Percentiles rank a stretch among this genome's conserved stretches.
These are phyloP conservation scores for Saturnia pavonia DNA, from an alignment of 2,888 invertebrate species.

Conservation along the genomic window DNA sequence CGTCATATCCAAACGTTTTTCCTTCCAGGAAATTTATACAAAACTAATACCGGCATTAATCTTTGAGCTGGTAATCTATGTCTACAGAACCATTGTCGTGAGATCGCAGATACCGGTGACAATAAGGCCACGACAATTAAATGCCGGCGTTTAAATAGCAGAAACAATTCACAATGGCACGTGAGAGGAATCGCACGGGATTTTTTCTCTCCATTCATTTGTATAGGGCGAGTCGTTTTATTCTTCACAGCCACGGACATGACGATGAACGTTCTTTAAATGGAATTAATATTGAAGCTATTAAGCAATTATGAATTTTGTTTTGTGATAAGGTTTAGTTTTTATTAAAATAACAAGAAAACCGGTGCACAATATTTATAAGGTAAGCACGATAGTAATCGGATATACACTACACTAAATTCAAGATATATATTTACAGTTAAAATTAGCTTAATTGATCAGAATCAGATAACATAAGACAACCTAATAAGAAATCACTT, in stretches of 20 bases:
- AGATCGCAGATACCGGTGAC: slow-evolving; percentile 67
- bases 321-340: too few species aligned
- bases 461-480: background rate
- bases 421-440: background rate
- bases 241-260: slow-evolving; percentile 44
- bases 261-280: slow-evolving; percentile 35
- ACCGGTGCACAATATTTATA: background rate
- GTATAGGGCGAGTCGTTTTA: slow-evolving; percentile 39
- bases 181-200: slow-evolving; percentile 74
- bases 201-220: slow-evolving; percentile 53
- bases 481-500: background rate
- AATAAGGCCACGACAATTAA: slow-evolving; percentile 72
- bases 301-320: background rate
- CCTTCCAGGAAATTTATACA: slow-evolving; percentile 16
- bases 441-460: background rate
- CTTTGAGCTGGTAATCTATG: slow-evolving; percentile 22
- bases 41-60: slow-evolving; percentile 23
- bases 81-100: slow-evolving; percentile 50
- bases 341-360: too few species aligned
- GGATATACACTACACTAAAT: too few species aligned
- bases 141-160: slow-evolving; percentile 57
- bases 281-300: slow-evolving; percentile 32
- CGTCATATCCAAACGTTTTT: slow-evolving; percentile 5
- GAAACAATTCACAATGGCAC: slow-evolving; percentile 75
- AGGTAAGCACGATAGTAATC: background rate